Percentiles rank a stretch among this genome's conserved stretches.
phyloP scores from a whole-genome alignment of 2,113 vertebrate genomes.

The Sylvietta virens region DNA sequence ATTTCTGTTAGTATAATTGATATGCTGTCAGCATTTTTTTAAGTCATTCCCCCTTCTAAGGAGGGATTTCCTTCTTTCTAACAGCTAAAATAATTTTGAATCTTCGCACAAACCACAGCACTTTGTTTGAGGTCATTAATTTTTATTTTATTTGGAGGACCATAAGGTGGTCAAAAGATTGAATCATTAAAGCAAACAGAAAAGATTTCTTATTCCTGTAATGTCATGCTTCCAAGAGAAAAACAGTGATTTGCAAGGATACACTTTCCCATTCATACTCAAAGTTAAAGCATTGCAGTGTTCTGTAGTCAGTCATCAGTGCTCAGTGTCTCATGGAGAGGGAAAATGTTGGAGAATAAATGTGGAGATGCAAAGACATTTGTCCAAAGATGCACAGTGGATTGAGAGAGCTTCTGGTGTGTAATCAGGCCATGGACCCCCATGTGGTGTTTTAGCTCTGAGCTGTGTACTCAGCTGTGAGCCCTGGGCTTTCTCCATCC shows the following conservation, averaged over 20 bases:
- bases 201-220: not conserved
- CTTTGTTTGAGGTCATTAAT: constrained; percentile 25
- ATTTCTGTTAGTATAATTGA: not conserved
- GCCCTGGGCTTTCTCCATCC: not conserved
- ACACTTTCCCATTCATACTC: not conserved
- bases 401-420: not conserved
- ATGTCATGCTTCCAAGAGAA: not conserved
- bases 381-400: not conserved
- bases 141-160: constrained; percentile 25
- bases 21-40: not conserved
- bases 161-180: constrained; percentile 10
- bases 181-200: constrained; percentile 10
- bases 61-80: not conserved
- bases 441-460: not conserved
- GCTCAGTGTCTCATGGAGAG: not conserved
- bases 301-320: not conserved
- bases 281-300: not conserved
- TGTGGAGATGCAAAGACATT: not conserved
- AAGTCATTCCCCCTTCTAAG: not conserved
- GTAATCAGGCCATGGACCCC: not conserved
- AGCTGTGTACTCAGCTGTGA: not conserved
- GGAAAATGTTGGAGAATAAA: not conserved
- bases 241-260: constrained; percentile 2
- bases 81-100: not conserved
- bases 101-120: not conserved